Evolutionary conservation across 2,797 vertebrate genomes (phyloP).

Genomic region (Necrosyrtes monachus): DNA sequence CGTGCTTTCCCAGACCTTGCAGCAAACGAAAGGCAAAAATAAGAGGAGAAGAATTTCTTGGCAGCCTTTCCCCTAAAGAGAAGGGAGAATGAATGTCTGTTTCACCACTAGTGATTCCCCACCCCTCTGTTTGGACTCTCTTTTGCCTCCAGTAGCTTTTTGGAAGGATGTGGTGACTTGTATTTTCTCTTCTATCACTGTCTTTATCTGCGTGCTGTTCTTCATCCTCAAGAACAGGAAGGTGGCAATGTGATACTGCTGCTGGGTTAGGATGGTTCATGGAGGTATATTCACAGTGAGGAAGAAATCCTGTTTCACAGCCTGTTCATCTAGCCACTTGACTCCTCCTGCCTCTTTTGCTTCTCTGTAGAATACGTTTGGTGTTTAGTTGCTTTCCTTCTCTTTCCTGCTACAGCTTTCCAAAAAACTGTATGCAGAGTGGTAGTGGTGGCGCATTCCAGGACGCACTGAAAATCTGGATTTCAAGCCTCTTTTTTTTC

Average conservation of each 20-base stretch:
- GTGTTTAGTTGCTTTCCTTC: background rate
- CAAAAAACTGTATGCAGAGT: background rate
- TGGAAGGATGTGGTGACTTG: background rate
- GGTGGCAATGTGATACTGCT: background rate
- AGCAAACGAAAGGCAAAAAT: background rate
- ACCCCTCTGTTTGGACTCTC: background rate
- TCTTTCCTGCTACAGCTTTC: background rate
- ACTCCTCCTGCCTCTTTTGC: background rate
- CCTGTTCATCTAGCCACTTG: rapidly evolving
- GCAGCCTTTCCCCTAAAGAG: background rate
- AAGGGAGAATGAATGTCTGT: background rate
- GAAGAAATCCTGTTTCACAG: background rate
- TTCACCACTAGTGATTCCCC: background rate
- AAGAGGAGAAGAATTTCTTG: background rate
- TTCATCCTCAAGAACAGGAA: background rate
- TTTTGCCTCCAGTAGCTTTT: background rate
- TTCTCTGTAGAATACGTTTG: background rate
- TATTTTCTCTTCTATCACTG: background rate
- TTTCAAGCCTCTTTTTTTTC: background rate
- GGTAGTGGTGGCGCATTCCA: background rate
- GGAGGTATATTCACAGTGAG: background rate
- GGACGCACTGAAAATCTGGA: background rate
- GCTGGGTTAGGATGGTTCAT: background rate
- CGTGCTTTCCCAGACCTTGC: background rate
- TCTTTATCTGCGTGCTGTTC: background rate